Evolutionary conservation across 2,113 vertebrate genomes (phyloP), one percentile per base, ranked within the genome.

Genomic region (Eptesicus fuscus): DNA sequence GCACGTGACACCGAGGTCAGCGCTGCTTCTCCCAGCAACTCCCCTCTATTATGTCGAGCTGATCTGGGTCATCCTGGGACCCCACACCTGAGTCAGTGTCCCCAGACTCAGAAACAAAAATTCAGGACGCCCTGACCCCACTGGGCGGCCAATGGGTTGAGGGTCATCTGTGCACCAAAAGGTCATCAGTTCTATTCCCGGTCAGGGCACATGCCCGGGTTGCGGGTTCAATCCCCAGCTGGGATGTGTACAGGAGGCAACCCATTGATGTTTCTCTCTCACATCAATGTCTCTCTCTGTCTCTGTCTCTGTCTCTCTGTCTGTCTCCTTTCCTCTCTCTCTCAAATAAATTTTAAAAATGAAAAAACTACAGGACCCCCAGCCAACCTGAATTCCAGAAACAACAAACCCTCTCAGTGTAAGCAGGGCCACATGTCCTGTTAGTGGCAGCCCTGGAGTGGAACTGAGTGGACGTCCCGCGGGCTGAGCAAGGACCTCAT

Each of bases 341-440:
- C 61, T 32, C 5, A 63, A 63, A 63, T 63, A 12, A 14, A 63
- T 63, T 63, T 61, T 61, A 9, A 28, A 25, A 61, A 59, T 59
- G 28, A 63, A 63, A 63, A 30, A 63, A 30, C 28, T 14, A 13
- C 61, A 20, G 49, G 30, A 9, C 44, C 0, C 83, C 25, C 40
- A 28, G 40, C 28, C 73, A 9, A 17, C 73, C 14, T 28, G 42
- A 18, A 30, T 2, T 10, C 42, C 1, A 9, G 16, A 47, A 30
- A 32, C 73, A 16, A 23, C 7, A 8, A 16, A 3, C 5, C 0
- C n/a, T 17, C 20, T 2, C 2, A 1, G 42, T 1, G 5, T 22
- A 3, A 5, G 9, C 1, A 0, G 3, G 25, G 44, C 35, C 1
- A 0, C 0, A 4, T 0, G 0, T 4, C 83, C 44, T 47, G 1